phyloP scores from a whole-genome alignment of 2,113 vertebrate genomes.

The Shinisaurus crocodilurus region DNA sequence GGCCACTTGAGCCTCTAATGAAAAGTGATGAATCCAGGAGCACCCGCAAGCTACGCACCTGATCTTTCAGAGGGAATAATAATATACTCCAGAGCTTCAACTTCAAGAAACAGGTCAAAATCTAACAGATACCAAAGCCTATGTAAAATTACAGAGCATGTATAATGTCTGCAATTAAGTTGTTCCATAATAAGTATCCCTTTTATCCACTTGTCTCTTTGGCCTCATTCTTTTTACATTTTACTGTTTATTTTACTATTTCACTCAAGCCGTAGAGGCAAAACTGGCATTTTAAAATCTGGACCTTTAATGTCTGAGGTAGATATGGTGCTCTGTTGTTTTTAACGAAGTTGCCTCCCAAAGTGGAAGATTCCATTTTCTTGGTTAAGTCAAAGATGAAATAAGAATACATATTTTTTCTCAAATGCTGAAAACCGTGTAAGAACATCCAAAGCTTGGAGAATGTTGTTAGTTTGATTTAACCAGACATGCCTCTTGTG shows the following conservation, averaged over 20 bases:
- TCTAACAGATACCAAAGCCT: background rate
- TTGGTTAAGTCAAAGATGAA: background rate
- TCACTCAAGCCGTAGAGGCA: too few relatives aligned
- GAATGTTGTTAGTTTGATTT: background rate
- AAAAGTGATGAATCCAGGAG: too few relatives aligned
- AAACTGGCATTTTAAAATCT: background rate
- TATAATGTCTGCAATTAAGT: background rate
- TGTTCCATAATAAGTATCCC: background rate
- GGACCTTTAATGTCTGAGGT: background rate
- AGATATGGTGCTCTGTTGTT: background rate
- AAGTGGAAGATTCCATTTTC: background rate
- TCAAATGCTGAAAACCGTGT: background rate
- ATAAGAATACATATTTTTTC: background rate
- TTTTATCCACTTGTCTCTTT: background rate
- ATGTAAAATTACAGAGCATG: background rate
- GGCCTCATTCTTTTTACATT: too few relatives aligned
- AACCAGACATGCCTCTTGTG: background rate
- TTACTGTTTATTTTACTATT: too few relatives aligned
- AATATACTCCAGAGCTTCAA: background rate
- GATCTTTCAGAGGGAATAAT: too few relatives aligned
- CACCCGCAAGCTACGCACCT: too few relatives aligned
- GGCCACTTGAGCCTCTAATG: too few relatives aligned
- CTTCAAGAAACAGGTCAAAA: background rate
- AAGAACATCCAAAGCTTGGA: background rate
- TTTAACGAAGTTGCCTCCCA: background rate